A percentile compares a stretch with the other conserved stretches of the same genome.
Evolutionary conservation across 2,888 invertebrate species (phyloP).

Genomic region (Panopea generosa): DNA sequence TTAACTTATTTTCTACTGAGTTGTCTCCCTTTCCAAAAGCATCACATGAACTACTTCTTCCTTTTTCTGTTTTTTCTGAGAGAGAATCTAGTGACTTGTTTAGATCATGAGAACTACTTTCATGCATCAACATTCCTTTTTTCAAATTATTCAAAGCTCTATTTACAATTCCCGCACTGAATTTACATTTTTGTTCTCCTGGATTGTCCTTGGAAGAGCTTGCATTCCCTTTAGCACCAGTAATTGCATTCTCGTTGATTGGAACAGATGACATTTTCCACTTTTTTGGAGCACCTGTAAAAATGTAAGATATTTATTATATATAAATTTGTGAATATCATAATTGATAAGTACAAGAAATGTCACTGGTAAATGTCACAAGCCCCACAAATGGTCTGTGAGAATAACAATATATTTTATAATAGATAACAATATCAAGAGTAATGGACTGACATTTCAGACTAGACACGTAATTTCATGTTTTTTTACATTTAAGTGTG

Average conservation of each 20-base stretch:
- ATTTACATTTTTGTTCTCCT: conserved; percentile 26
- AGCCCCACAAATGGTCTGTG: too few relatives aligned
- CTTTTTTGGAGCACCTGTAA: conserved; percentile 61
- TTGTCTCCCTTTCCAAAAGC: not conserved
- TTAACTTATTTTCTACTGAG: conserved; percentile 9
- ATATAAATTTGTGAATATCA: too few relatives aligned
- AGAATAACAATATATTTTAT: too few relatives aligned
- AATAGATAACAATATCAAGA: too few relatives aligned
- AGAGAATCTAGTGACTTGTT: conserved; percentile 49
- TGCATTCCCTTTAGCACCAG: conserved; percentile 1
- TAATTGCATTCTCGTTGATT: conserved; percentile 45
- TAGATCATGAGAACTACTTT: conserved; percentile 29
- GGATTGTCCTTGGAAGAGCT: conserved; percentile 27
- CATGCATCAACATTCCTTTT: not conserved
- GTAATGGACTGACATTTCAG: too few relatives aligned
- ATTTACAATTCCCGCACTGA: conserved; percentile 1
- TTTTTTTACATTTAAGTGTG: too few relatives aligned
- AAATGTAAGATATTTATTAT: not conserved
- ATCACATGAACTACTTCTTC: conserved; percentile 8
- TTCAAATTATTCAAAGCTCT: conserved; percentile 6
- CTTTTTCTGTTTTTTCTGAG: conserved; percentile 41
- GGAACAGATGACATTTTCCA: conserved; percentile 59
- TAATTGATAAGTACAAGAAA: too few relatives aligned
- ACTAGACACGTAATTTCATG: too few relatives aligned
- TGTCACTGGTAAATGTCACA: too few relatives aligned